Percentiles rank a stretch among this genome's conserved stretches.
These are phyloP conservation scores for Streptopelia turtur DNA, from an alignment of 2,797 vertebrate species.

Conservation along the genomic window DNA sequence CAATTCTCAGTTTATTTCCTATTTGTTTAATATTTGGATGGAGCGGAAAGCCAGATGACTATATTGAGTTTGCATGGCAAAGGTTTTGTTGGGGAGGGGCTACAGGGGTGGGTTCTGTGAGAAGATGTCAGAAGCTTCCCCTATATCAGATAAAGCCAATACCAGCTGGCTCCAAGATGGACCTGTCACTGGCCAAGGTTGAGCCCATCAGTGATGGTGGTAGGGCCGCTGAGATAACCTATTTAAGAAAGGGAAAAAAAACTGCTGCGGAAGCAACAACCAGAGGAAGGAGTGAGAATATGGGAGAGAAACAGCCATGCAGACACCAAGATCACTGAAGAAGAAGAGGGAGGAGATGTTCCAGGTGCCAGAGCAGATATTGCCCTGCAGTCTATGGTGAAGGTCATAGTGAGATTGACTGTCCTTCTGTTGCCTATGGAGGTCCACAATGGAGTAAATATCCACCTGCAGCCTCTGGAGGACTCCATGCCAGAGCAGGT, in stretches of 20 bases:
- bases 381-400: too few species aligned
- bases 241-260: neutral
- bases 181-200: accelerated
- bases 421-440: too few species aligned
- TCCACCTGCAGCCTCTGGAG: too few species aligned
- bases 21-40: neutral
- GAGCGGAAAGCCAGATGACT: neutral
- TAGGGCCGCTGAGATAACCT: neutral
- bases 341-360: neutral
- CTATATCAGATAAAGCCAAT: accelerated
- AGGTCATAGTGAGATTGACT: too few species aligned
- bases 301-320: neutral
- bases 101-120: neutral
- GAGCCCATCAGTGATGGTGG: accelerated
- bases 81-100: neutral
- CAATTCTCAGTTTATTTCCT: neutral
- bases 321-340: too few species aligned
- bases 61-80: neutral
- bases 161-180: accelerated
- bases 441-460: too few species aligned
- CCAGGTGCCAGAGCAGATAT: too few species aligned
- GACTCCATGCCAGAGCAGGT: too few species aligned
- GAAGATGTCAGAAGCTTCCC: neutral
- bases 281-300: neutral
- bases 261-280: neutral